Evolutionary conservation across 2,888 invertebrate genomes (phyloP).

Genomic region (Cephus nigrinus): DNA sequence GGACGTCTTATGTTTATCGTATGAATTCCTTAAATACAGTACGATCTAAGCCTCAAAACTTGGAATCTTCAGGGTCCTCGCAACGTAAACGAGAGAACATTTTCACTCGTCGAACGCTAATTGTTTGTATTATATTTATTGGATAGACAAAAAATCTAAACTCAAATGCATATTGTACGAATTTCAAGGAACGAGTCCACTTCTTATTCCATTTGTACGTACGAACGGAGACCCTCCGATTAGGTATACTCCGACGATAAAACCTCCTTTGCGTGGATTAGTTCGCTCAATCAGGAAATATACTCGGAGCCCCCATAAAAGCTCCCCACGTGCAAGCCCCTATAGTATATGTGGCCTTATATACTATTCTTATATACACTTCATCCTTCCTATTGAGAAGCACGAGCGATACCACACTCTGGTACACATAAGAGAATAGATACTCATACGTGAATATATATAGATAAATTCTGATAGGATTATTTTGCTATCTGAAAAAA

Average conservation of each 20-base stretch:
- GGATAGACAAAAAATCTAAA: neutral
- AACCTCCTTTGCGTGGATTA: conserved; percentile 64
- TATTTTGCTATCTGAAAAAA: neutral
- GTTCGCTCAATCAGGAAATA: conserved; percentile 64
- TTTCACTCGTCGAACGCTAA: no score
- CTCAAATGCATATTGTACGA: neutral
- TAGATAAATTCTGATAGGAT: neutral
- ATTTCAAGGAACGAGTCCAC: neutral
- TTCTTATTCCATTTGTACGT: neutral
- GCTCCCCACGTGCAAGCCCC: conserved; percentile 48
- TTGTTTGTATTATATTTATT: neutral
- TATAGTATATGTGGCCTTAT: conserved; percentile 30
- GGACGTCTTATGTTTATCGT: neutral
- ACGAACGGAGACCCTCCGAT: conserved; percentile 39
- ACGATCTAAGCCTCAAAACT: neutral
- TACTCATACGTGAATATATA: neutral
- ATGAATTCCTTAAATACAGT: neutral
- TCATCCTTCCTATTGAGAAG: neutral
- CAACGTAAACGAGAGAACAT: neutral
- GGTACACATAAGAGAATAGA: neutral
- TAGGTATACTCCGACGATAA: conserved; percentile 58
- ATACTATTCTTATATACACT: neutral
- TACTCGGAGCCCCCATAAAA: conserved; percentile 59
- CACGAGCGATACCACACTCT: neutral
- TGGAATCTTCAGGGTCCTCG: neutral